A percentile compares a stretch with the other conserved stretches of the same genome.
Conservation (phyloP, 53 echinoderm and acorn worm genomes). For the Paracentrotus lividus region DNA sequence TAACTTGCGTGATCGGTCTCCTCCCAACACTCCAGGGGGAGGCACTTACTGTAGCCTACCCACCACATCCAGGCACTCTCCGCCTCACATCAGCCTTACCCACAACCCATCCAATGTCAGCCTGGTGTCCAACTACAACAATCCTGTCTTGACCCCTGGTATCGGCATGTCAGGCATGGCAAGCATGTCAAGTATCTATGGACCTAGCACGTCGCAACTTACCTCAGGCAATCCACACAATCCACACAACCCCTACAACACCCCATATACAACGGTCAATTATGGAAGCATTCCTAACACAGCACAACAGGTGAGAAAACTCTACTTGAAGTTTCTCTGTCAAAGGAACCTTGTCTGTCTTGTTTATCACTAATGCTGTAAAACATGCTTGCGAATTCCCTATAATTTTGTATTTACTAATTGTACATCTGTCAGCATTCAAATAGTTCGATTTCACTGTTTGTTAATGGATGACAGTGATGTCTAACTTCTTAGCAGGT, state of each 20-base stretch:
- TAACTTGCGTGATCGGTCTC: constrained; percentile 31
- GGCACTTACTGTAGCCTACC: constrained; percentile 72
- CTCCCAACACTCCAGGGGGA: constrained; percentile 64
- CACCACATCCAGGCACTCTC: constrained; percentile 80
- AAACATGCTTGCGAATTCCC: no score
- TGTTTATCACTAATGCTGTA: no score
- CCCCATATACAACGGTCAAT: constrained; percentile 77
- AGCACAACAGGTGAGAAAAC: constrained; percentile 79
- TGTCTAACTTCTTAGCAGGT: no score
- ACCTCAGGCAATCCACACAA: background rate
- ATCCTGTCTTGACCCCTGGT: constrained; percentile 19
- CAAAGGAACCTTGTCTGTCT: no score
- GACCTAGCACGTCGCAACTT: constrained; percentile 46
- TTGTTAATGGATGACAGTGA: no score
- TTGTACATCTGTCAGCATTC: no score
- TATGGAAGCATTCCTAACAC: constrained; percentile 82
- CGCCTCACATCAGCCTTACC: constrained; percentile 73
- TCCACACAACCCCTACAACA: constrained; percentile 74
- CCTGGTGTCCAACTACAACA: constrained; percentile 61
- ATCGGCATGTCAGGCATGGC: constrained; percentile 34
- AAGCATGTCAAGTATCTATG: constrained; percentile 56
- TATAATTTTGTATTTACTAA: no score
- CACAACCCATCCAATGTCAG: constrained; percentile 63
- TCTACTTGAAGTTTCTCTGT: background rate
- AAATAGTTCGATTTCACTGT: no score